Evolutionary conservation across 2,888 invertebrate species (phyloP).

Genomic region (Chymomyza caudatula): DNA sequence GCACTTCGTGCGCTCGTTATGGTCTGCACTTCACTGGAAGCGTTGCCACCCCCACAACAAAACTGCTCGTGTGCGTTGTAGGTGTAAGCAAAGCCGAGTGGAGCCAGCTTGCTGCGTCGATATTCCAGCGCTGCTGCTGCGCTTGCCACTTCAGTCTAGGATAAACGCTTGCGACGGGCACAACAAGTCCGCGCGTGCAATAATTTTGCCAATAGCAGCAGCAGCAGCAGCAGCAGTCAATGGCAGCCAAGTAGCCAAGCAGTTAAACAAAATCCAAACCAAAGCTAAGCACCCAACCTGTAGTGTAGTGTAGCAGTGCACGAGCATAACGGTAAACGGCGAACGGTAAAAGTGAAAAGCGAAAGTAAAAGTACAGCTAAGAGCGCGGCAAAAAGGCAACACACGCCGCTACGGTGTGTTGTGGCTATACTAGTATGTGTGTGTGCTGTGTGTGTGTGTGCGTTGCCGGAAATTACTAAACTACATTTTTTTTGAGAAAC

Average conservation of each 20-base stretch:
- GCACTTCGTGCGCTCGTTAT: slow-evolving; percentile 20
- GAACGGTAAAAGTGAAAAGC: slow-evolving; percentile 28
- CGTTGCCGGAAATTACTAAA: slow-evolving; percentile 10
- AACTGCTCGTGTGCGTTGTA: slow-evolving; percentile 25
- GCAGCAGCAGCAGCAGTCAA: background rate
- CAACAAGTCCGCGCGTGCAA: slow-evolving; percentile 78
- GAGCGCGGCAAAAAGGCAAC: background rate
- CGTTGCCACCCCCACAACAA: slow-evolving; percentile 45
- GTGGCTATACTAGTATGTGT: background rate
- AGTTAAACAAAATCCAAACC: background rate
- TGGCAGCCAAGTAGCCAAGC: background rate
- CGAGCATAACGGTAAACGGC: too few species aligned
- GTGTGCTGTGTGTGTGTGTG: background rate
- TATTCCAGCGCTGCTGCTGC: slow-evolving; percentile 68
- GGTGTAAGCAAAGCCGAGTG: background rate
- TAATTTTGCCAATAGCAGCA: slow-evolving; percentile 17
- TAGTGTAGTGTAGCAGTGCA: slow-evolving; percentile 37
- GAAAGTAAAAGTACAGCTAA: slow-evolving; percentile 12
- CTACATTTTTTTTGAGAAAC: background rate
- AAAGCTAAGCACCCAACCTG: background rate
- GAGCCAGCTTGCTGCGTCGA: slow-evolving; percentile 29
- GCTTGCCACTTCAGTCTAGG: slow-evolving; percentile 76
- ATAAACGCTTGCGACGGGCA: slow-evolving; percentile 78
- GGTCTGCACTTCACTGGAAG: slow-evolving; percentile 40
- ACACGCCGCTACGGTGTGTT: background rate